Evolutionary conservation across 1,140 invertebrate genomes (phyloP).

Genomic region (Drosophila hydei): DNA sequence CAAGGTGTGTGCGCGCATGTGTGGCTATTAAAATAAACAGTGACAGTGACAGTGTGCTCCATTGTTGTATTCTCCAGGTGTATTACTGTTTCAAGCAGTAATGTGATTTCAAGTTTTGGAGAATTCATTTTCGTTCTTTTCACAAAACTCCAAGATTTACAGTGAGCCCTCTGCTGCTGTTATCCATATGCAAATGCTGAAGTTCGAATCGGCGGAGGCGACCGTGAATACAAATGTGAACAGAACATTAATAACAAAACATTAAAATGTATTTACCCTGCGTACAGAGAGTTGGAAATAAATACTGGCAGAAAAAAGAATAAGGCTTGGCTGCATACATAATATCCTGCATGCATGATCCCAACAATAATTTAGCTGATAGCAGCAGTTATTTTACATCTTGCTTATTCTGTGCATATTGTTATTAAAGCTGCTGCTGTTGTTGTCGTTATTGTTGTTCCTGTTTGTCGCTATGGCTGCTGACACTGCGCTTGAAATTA

Average conservation of each 20-base stretch:
- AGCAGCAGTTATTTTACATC: conserved; percentile 19
- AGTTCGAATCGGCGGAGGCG: not conserved
- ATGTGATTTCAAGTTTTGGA: conserved; percentile 48
- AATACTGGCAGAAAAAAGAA: not conserved
- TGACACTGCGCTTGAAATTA: conserved; percentile 75
- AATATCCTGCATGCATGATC: conserved; percentile 19
- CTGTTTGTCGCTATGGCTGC: conserved; percentile 41
- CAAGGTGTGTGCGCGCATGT: conserved; percentile 6
- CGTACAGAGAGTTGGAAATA: not conserved
- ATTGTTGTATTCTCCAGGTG: conserved; percentile 42
- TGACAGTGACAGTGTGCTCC: conserved; percentile 43
- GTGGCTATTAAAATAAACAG: conserved; percentile 45
- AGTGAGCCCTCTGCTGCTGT: conserved; percentile 19
- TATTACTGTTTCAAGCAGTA: conserved; percentile 7
- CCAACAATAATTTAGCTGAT: conserved; percentile 48
- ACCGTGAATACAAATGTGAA: conserved; percentile 3
- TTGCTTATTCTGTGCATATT: not conserved
- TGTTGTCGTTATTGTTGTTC: conserved; percentile 6
- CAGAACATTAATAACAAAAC: conserved; percentile 50
- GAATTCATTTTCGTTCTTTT: conserved; percentile 37
- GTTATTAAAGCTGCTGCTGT: not conserved
- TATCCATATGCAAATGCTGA: conserved; percentile 27
- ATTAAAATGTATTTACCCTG: conserved; percentile 43
- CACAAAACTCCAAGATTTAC: conserved; percentile 13
- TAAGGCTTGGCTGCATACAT: conserved; percentile 14